Conservation (phyloP, 1,140 invertebrate genomes). For the Pomacea maculata region DNA sequence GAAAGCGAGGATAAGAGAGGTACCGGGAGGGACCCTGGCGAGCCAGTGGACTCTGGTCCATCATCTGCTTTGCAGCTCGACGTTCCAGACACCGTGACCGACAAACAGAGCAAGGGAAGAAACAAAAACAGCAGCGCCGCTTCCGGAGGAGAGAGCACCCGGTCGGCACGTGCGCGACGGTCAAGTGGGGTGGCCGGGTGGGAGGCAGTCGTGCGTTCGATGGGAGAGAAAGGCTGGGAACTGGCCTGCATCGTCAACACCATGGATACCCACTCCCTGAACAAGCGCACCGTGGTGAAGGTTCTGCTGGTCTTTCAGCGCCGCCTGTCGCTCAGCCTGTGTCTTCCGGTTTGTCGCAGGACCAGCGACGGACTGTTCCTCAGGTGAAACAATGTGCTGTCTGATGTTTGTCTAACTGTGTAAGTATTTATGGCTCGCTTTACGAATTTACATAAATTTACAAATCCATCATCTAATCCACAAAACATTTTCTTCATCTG, state of each 20-base stretch:
- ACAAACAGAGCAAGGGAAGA: neutral
- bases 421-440: too few species aligned
- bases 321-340: neutral
- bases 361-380: conserved; percentile 10
- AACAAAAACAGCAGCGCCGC: neutral
- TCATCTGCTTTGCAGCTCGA: neutral
- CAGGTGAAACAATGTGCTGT: neutral
- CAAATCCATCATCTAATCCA: too few species aligned
- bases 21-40: neutral
- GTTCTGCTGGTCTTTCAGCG: conserved; percentile 17
- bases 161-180: neutral
- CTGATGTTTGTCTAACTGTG: too few species aligned
- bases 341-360: neutral
- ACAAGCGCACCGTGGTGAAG: neutral
- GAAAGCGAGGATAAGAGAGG: neutral
- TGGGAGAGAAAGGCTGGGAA: conserved; percentile 21
- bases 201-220: conserved; percentile 12
- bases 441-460: too few species aligned
- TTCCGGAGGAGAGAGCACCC: neutral
- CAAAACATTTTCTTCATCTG: too few species aligned
- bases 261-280: conserved; percentile 4
- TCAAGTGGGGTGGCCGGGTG: neutral
- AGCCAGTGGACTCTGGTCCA: neutral
- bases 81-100: neutral
- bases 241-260: conserved; percentile 19